Conservation (phyloP, 2,888 invertebrate species). For the Ochropleura plecta region DNA sequence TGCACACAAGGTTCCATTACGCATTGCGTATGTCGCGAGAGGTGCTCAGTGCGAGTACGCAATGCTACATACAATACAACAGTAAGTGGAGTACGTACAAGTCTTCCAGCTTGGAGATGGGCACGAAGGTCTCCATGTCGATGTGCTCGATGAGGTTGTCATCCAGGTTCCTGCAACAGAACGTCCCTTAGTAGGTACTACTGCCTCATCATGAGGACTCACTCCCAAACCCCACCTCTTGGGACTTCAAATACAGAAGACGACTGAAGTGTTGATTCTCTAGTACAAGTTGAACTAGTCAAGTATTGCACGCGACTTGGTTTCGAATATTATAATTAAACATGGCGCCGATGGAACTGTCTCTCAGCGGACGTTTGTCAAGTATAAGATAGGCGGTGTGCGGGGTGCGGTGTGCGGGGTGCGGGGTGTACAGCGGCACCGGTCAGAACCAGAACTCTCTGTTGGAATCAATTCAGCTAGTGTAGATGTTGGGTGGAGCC, state of each 20-base stretch:
- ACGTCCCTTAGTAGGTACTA: background rate
- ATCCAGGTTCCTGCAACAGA: conserved; percentile 94
- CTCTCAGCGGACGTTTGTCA: too few relatives aligned
- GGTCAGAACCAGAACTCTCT: background rate
- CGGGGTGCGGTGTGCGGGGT: too few relatives aligned
- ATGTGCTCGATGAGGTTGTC: conserved; percentile 96
- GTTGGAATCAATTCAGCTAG: background rate
- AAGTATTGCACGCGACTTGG: background rate
- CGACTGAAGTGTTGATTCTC: background rate
- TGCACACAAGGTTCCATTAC: background rate
- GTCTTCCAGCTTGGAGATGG: conserved; percentile 95
- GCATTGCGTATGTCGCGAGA: background rate
- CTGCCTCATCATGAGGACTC: background rate
- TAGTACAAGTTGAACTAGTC: background rate
- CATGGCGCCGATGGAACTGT: background rate
- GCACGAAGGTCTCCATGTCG: conserved; percentile 95
- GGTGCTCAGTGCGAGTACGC: background rate
- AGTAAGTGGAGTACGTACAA: conserved; percentile 92
- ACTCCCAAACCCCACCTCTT: background rate
- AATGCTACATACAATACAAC: background rate
- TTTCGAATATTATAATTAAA: background rate
- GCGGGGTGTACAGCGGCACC: too few relatives aligned
- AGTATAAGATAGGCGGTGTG: too few relatives aligned
- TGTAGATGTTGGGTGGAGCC: background rate
- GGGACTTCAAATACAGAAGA: too few relatives aligned